Evolutionary conservation across 1,140 invertebrate species (phyloP).

Genomic region (Drosophila malerkotliana): DNA sequence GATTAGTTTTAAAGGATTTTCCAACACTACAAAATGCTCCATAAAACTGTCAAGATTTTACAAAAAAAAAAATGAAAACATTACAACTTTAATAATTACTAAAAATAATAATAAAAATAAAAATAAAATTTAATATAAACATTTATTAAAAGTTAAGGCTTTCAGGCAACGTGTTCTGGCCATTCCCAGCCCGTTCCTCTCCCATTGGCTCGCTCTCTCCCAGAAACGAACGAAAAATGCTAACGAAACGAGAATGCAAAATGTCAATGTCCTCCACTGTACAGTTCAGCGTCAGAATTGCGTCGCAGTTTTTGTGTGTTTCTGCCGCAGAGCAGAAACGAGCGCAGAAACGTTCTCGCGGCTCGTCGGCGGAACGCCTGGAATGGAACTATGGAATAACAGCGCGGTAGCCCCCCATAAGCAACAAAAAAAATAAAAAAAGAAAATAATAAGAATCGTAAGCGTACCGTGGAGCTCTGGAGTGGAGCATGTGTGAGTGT

Average conservation of each 20-base stretch:
- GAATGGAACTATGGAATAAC: slow-evolving; percentile 52
- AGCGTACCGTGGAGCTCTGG: slow-evolving; percentile 56
- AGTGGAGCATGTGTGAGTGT: slow-evolving; percentile 18
- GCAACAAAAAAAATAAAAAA: slow-evolving; percentile 1
- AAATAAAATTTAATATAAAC: neutral
- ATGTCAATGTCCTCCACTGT: slow-evolving; percentile 83
- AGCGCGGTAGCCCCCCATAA: neutral
- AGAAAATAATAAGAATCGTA: slow-evolving; percentile 19
- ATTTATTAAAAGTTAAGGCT: slow-evolving; percentile 18
- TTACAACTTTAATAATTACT: slow-evolving; percentile 68
- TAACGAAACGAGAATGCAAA: slow-evolving; percentile 83
- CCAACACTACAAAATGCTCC: slow-evolving; percentile 14
- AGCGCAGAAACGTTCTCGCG: slow-evolving; percentile 56
- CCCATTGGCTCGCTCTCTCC: slow-evolving; percentile 17
- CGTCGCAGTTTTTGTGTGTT: slow-evolving; percentile 79
- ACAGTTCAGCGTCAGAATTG: slow-evolving; percentile 79
- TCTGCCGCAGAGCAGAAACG: slow-evolving; percentile 38
- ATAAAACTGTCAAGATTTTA: slow-evolving; percentile 59
- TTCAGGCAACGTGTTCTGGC: slow-evolving; percentile 40
- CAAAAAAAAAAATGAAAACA: slow-evolving; percentile 46
- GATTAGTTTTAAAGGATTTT: slow-evolving; percentile 7
- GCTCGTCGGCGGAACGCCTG: slow-evolving; percentile 37
- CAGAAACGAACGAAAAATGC: slow-evolving; percentile 75
- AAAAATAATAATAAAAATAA: slow-evolving; percentile 18
- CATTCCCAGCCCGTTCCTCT: slow-evolving; percentile 17